Evolutionary conservation across 2,888 invertebrate species (phyloP), one percentile per base, ranked within the genome.

Genomic region (Sialis lutaria): DNA sequence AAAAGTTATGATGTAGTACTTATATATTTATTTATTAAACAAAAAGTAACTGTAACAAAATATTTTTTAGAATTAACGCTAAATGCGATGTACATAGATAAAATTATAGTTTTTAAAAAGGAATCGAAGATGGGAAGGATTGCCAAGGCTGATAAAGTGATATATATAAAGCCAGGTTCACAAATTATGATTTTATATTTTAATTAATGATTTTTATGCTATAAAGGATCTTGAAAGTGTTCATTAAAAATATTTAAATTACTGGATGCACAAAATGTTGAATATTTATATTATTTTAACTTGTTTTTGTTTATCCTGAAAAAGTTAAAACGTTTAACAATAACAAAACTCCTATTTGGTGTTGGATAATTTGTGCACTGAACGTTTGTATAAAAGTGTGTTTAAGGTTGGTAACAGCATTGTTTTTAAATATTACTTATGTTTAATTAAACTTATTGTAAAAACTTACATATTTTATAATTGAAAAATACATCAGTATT

Each of bases 41-140:
- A 42, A 42, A 30, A 10, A 42, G n/a, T 37, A 37, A 37, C 12
- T 37, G 37, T 37, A 37, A 37, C 37, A 42, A 30, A 39, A 42
- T 42, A 42, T 42, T 42, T 42, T 42, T 42, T 42, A 42, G 42
- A 42, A 10, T 37, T 42, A 42, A 30, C 31, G 42, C 42, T 42
- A 42, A 22, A 31, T 31, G 31, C 32, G 42, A 13, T 42, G 42
- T 42, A 42, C 32, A 42, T 42, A 42, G 10, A 22, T 42, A 42
- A 31, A 41, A 22, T 22, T 10, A 31, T 42, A 42, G 42, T 42
- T 42, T 42, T 42, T 42, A 42, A 12, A 10, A 10, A 10, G 30
- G 31, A 31, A 7, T 10, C 22, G 31, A 10, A 31, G 42, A 31
- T 10, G 42, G 42, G 22, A 31, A 31, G 42, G 42, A 42, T 22